Evolutionary conservation across 2,797 vertebrate species (phyloP), one percentile per base, ranked within the genome.

Genomic region (Tokudaia tokunoshimensis): DNA sequence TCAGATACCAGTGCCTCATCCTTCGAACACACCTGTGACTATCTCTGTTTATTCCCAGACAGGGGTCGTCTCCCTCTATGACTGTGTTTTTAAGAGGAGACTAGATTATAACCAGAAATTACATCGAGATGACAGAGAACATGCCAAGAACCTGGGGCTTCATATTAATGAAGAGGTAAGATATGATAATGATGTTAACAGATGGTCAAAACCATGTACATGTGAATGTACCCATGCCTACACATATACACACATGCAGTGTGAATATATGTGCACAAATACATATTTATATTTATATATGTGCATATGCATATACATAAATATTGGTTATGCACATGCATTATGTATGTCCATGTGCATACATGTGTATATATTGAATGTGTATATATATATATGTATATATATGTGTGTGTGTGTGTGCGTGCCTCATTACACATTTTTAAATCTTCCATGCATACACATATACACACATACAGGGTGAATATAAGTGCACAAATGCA

Each of bases 111-210:
- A 99, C 79, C 97, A 98, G 82, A 98, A 97, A 75, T 96, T 99
- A 93, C 98, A 98, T 57, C 98, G 99, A 11, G 99, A 99, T 91
- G 99, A 99, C 98, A 98, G 99, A 97, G 97, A 97, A 70, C 99
- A 99, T 0, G 95, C 98, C 8, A 99, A 98, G 59, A 97, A 97
- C 97, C 94, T 91, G 95, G 99, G 99, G 52, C 98, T 99, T 26
- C 96, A 99, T 34, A 57, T 99, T 79, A 97, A 99, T 0, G 95
- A 98, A 24, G 99, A 99, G 99, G 99, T 99, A 98, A 98, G 4
- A 0, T 88, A 44, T 57, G 75, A 65, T 67, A 82, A 15, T 15
- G 12, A 9, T 2, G 6, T 19, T 11, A 37, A 7, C n/a, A 31
- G 3, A 52, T 22, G 1, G 20, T 17, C 2, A 15, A 29, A 57